Evolutionary conservation across 2,113 vertebrate species (phyloP), one percentile per base, ranked within the genome.

Genomic region (Oxyruncus cristatus): DNA sequence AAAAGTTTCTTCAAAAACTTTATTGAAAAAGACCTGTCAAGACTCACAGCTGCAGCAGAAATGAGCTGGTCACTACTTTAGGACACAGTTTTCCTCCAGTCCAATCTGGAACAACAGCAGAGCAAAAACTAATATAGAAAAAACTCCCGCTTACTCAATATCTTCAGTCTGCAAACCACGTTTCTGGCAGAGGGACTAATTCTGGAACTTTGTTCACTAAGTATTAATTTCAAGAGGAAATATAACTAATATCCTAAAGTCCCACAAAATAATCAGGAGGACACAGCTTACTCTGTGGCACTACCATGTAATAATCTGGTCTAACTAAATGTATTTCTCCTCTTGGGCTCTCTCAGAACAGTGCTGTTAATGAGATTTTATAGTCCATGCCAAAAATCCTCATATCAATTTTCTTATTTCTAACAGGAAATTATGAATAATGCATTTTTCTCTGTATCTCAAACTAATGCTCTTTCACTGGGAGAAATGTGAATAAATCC

Each of bases 331-430:
- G 9, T 20, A 72, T 71, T 93, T 72, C 8, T 72, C 39, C 65
- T 80, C 56, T 28, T 67, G 52, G 50, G 52, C 17, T 37, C 23
- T 59, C 85, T 93, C 78, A 33, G 58, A 93, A 85, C 70, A 68
- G 65, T 93, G 41, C n/a, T 42, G 35, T 63, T 97, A 95, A 96
- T 89, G 88, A 89, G 86, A 93, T 98, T 97, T 97, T 95, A 87
- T 47, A 85, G 65, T 73, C 56, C 33, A 41, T 44, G 84, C 70
- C 87, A 95, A 92, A 92, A n/a, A 90, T 8, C 79, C 61, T 78
- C 47, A 52, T 79, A 95, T 50, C 49, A 87, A 84, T 94, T 88
- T 79, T 80, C 53, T 58, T 88, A 85, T 92, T 96, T 87, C 70
- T 92, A 95, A 66, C 61, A 84, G 56, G 70, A 95, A 97, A 96